Percentiles rank a stretch among this genome's conserved stretches.
phyloP scores from a whole-genome alignment of 2,113 vertebrate genomes.

The Polypterus senegalus region DNA sequence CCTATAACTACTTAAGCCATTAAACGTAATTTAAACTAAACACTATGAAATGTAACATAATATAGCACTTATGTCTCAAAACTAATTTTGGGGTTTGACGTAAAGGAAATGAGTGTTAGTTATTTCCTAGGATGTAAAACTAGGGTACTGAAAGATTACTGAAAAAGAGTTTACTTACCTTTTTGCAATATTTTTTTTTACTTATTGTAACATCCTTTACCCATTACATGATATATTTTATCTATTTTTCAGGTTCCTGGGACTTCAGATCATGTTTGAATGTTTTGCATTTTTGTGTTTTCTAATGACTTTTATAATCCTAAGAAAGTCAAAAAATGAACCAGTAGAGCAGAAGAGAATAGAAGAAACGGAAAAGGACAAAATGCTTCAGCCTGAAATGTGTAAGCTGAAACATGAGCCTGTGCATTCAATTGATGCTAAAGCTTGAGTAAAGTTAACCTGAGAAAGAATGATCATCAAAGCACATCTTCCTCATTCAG shows the following conservation, averaged over 20 bases:
- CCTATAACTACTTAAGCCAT: no score
- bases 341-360: neutral
- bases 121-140: neutral
- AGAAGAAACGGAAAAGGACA: neutral
- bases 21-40: no score
- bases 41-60: no score
- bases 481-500: no score
- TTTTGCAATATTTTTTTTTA: rapidly evolving
- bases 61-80: neutral
- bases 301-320: slow-evolving; percentile 33
- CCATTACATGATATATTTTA: neutral
- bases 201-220: neutral
- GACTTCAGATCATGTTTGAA: slow-evolving; percentile 61
- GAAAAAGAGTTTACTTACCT: neutral
- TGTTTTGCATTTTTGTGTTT: slow-evolving; percentile 47
- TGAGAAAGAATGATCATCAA: no score
- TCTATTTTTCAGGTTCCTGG: slow-evolving; percentile 48
- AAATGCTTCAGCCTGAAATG: neutral
- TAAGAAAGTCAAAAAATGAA: slow-evolving; percentile 27
- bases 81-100: no score
- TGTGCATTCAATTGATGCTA: no score
- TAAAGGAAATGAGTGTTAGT: neutral
- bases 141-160: neutral
- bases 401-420: no score
- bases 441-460: no score